Conservation (phyloP, 2,888 invertebrate genomes). For the Drosophila multiciliata region DNA sequence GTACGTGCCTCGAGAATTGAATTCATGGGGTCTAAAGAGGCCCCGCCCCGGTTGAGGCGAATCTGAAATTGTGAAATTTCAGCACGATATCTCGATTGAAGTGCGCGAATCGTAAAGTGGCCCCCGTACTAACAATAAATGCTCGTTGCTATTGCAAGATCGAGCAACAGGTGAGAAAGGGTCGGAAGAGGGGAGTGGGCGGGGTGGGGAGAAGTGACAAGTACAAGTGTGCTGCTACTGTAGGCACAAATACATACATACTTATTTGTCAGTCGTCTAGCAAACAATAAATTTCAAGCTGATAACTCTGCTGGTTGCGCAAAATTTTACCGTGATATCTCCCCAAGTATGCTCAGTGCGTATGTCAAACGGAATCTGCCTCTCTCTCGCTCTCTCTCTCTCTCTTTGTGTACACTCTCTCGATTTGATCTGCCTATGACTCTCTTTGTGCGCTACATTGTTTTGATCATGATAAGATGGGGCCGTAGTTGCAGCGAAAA, state of each 20-base stretch:
- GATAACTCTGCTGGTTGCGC: slow-evolving; percentile 72
- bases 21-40: slow-evolving; percentile 36
- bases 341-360: slow-evolving; percentile 29
- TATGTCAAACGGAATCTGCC: slow-evolving; percentile 22
- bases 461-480: slow-evolving; percentile 52
- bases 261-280: slow-evolving; percentile 28
- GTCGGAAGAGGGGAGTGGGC: background rate
- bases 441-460: slow-evolving; percentile 7
- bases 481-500: slow-evolving; percentile 59
- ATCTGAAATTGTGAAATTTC: slow-evolving; percentile 69
- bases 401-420: slow-evolving; percentile 1
- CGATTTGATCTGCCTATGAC: background rate
- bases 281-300: slow-evolving; percentile 67
- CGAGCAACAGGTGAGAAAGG: background rate
- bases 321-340: slow-evolving; percentile 74
- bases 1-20: slow-evolving; percentile 60
- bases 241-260: slow-evolving; percentile 1
- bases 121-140: slow-evolving; percentile 32
- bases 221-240: slow-evolving; percentile 19
- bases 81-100: slow-evolving; percentile 69
- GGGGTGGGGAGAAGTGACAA: background rate
- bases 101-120: slow-evolving; percentile 63
- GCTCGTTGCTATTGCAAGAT: slow-evolving; percentile 34
- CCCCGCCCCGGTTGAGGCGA: slow-evolving; percentile 43
- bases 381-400: slow-evolving; percentile 4